phyloP scores from a whole-genome alignment of 2,113 vertebrate species.

The Sorex araneus region DNA sequence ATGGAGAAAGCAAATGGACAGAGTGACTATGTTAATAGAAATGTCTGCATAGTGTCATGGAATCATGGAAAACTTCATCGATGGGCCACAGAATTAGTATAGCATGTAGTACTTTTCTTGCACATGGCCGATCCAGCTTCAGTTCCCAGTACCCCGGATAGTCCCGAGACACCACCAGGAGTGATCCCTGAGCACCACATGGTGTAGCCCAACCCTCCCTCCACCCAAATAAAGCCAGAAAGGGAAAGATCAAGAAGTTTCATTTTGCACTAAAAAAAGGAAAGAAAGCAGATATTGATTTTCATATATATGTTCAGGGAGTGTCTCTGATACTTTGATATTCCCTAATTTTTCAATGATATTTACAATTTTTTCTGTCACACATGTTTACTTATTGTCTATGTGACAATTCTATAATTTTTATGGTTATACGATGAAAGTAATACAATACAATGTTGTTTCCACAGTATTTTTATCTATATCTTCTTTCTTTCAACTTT shows the following conservation, averaged over 20 bases:
- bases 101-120: no score
- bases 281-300: background rate
- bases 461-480: background rate
- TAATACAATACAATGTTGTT: background rate
- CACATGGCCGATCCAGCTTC: no score
- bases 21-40: background rate
- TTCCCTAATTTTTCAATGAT: conserved; percentile 19
- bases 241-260: background rate
- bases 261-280: no score
- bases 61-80: background rate
- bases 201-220: background rate
- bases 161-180: no score
- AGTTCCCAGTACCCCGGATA: no score
- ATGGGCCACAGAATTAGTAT: background rate
- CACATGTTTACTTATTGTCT: background rate
- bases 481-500: background rate
- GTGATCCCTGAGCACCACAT: no score
- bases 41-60: background rate
- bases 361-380: background rate
- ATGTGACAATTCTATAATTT: background rate
- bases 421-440: conserved; percentile 24
- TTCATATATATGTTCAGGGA: background rate
- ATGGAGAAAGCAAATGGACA: background rate
- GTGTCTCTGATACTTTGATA: background rate
- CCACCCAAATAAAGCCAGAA: background rate